Evolutionary conservation across 2,888 invertebrate genomes (phyloP).

Genomic region (Diarsia brunnea): DNA sequence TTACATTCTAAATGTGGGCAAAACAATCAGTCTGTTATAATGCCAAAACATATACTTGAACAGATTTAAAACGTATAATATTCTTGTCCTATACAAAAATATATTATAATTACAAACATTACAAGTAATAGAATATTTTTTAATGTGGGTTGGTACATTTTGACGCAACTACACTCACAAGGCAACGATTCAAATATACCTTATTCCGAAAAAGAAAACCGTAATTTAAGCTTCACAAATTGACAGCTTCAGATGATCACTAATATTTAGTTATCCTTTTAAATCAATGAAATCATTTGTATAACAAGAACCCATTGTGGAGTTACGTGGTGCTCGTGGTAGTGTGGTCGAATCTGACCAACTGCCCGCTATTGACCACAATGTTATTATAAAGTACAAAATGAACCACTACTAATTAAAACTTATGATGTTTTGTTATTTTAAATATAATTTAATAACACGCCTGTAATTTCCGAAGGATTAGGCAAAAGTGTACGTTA

Average conservation of each 20-base stretch:
- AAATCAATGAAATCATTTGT: background rate
- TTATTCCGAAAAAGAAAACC: background rate
- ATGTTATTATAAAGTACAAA: background rate
- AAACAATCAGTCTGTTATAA: background rate
- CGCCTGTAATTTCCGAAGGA: background rate
- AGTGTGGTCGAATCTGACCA: constrained; percentile 12
- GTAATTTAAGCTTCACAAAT: background rate
- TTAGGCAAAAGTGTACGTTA: background rate
- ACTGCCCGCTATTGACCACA: constrained; percentile 20
- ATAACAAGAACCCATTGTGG: background rate
- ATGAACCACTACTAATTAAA: background rate
- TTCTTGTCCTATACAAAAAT: background rate
- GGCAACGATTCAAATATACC: background rate
- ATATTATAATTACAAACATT: background rate
- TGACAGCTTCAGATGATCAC: background rate
- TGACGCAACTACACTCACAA: background rate
- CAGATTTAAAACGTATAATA: too few species aligned
- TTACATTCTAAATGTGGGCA: background rate
- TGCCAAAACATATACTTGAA: background rate
- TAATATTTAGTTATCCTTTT: background rate
- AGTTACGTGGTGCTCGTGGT: constrained; percentile 2
- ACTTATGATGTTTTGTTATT: background rate
- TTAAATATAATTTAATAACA: background rate
- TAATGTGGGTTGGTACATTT: background rate
- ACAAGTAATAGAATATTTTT: background rate